Base-by-base conservation (phyloP, 1,140 invertebrate genomes). In the Harlomillsia oculata region DNA sequence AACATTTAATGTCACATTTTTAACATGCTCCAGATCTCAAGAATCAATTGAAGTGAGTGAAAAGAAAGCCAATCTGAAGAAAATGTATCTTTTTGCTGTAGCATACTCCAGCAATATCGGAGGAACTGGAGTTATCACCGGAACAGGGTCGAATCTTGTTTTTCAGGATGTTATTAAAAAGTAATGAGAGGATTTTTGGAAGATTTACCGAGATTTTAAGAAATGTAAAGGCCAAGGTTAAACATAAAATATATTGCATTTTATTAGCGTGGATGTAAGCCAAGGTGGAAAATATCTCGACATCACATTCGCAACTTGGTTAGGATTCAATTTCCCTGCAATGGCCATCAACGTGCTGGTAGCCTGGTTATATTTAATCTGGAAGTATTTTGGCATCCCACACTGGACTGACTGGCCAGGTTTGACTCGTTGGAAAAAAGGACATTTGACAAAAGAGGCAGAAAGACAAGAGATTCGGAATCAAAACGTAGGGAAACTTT, bases 61-160 rank as follows among this genome's bases (percentile, higher is more conserved):
- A n/a, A n/a, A n/a, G n/a, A n/a, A n/a, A n/a, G n/a, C n/a, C 3
- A 48, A 34, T 23, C 30, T 30, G 0, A 48, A 48, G 23, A 30
- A 16, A 16, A 48, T 62, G 60, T 58, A 75, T 20, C 65, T 85
- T 62, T 69, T 94, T 53, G 79, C 80, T 6, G 82, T 88, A 26
- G 86, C 87, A 2, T 93, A 90, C 67, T 80, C 87, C 0, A 81
- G 88, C 5, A 72, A 74, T 54, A 70, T 74, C 30, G 90, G 90
- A 3, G 91, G 91, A 5, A 85, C 83, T 44, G 85, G 85, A 1
- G 89, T 87, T 1, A 72, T 95, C 1, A 89, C 90, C 2, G 91
- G 90, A 3, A 90, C 89, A 0, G 85, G 82, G 5, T 89, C 90
- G 16, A 95, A 95, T 72, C 76, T 93, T 14, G 84, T 89, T 0